phyloP scores from a whole-genome alignment of 2,113 vertebrate species.

The Heterochromis multidens region DNA sequence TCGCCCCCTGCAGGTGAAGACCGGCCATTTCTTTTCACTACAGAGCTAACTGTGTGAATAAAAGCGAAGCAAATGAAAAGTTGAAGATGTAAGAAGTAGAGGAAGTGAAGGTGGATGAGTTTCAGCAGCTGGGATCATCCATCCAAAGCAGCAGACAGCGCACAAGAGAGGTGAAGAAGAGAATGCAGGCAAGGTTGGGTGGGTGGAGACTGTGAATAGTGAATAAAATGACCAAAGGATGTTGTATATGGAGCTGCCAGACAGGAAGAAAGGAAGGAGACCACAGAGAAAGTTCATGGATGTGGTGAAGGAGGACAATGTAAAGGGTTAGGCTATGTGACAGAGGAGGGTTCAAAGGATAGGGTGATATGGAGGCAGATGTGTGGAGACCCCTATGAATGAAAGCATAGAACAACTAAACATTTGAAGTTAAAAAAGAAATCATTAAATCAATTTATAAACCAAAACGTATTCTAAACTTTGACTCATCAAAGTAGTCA shows the following conservation, averaged over 20 bases:
- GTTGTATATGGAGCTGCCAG: not conserved
- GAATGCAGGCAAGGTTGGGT: not conserved
- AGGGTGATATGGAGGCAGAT: no score
- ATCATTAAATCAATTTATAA: no score
- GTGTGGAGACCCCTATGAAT: no score
- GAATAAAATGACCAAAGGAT: not conserved
- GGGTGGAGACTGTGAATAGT: not conserved
- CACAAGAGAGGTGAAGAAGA: not conserved
- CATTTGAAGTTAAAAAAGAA: no score
- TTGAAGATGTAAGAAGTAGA: not conserved
- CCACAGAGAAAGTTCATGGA: no score
- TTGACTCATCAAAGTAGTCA: no score
- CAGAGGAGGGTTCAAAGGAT: no score
- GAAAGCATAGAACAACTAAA: no score
- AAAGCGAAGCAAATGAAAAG: not conserved
- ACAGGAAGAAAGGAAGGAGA: not conserved
- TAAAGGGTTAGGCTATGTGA: no score
- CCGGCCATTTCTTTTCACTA: not conserved
- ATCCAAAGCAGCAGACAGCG: not conserved
- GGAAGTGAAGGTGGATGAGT: not conserved
- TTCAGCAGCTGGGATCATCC: not conserved
- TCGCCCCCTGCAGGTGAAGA: constrained; percentile 48
- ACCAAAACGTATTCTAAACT: no score
- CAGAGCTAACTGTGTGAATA: not conserved
- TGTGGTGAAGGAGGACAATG: no score